Conservation (phyloP, 2,888 invertebrate genomes). For the Tromatobia lineatoria region DNA sequence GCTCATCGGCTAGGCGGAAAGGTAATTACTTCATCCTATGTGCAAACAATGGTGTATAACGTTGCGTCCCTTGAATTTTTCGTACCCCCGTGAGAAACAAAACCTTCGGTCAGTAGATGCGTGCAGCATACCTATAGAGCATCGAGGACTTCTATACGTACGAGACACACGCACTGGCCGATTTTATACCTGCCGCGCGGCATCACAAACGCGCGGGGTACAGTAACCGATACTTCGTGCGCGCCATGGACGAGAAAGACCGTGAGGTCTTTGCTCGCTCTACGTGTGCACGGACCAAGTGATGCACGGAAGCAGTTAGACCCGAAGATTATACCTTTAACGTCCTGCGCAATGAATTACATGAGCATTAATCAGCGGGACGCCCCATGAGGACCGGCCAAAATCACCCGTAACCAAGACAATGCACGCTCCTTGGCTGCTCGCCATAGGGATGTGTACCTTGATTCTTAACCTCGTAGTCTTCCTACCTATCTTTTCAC, state of each 20-base stretch:
- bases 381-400: slow-evolving; percentile 70
- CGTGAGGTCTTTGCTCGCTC: slow-evolving; percentile 36
- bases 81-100: slow-evolving; percentile 83
- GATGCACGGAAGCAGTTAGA: slow-evolving; percentile 70
- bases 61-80: slow-evolving; percentile 67
- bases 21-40: slow-evolving; percentile 84
- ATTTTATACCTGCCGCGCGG: slow-evolving; percentile 64
- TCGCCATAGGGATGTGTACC: slow-evolving; percentile 35
- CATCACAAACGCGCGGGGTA: slow-evolving; percentile 43
- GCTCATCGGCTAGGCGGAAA: slow-evolving; percentile 71
- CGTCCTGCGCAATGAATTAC: slow-evolving; percentile 84
- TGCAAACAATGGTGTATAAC: slow-evolving; percentile 81
- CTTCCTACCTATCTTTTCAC: slow-evolving; percentile 15
- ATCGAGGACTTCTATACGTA: slow-evolving; percentile 36
- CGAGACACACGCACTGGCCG: slow-evolving; percentile 25
- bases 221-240: slow-evolving; percentile 67
- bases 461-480: slow-evolving; percentile 13
- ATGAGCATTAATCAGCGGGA: slow-evolving; percentile 83
- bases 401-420: slow-evolving; percentile 75
- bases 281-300: slow-evolving; percentile 16
- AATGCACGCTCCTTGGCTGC: slow-evolving; percentile 63
- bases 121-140: slow-evolving; percentile 17
- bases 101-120: slow-evolving; percentile 76
- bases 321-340: slow-evolving; percentile 81
- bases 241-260: slow-evolving; percentile 31